Evolutionary conservation across 2,888 invertebrate species (phyloP), one percentile per base, ranked within the genome.

Genomic region (Dendrolimus pini): DNA sequence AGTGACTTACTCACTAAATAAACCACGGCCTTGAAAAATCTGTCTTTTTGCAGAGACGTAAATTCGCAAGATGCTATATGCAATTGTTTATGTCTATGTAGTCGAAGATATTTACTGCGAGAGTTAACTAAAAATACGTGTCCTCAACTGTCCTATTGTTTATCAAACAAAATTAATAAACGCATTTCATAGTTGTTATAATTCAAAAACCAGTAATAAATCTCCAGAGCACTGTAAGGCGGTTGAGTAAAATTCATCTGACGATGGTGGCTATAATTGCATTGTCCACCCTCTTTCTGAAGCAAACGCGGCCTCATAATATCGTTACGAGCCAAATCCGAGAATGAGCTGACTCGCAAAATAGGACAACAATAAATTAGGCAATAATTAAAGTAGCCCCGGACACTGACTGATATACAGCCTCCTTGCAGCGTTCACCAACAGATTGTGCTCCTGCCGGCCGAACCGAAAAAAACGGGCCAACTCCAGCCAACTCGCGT

Each of bases 381-480:
- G 74, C 65, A 70, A 77, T 84, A 86, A 88, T 88, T 87, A 86
- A 88, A 88, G 76, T 80, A 71, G 71, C 78, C 70, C 77, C 69
- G 74, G 87, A 88, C 89, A 72, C 80, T 88, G 89, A 88, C 84
- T 86, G 87, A 89, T 89, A 85, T 88, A 89, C 78, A 78, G 73
- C 81, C 83, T 80, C 70, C 71, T 78, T 77, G 75, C 78, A 78
- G 66, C 71, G 71, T 66, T 72, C 69, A 68, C 70, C 63, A 63
- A 70, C 69, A 75, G 73, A 77, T 80, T 78, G 72, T 73, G 71
- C 72, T 69, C 65, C 69, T 67, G 69, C 66, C 70, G 65, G 69
- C 67, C 77, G 71, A 71, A 71, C 71, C 70, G 71, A 73, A 78
- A 82, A 77, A 85, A 86, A 83, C 78, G 72, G 77, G 72, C 66